Percentiles rank a stretch among this genome's conserved stretches.
Conservation (phyloP, 1,140 invertebrate species). For the Drosophila arawakana region DNA sequence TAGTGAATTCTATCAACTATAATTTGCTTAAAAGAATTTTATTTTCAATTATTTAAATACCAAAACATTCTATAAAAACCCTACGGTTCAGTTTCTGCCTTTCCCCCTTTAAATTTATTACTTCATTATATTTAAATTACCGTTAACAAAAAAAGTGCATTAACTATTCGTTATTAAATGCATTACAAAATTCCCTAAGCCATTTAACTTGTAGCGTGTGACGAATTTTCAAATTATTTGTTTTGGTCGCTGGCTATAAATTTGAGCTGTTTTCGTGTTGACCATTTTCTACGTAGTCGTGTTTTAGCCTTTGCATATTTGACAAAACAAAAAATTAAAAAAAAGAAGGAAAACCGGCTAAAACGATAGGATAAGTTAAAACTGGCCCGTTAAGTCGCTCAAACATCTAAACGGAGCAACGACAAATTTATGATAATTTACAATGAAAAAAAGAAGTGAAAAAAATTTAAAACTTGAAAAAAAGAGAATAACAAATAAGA, state of each 20-base stretch:
- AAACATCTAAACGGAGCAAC: conserved; percentile 63
- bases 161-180: conserved; percentile 3
- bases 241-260: conserved; percentile 66
- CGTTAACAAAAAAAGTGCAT: conserved; percentile 4
- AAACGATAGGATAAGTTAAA: conserved; percentile 34
- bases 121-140: no score
- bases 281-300: conserved; percentile 21
- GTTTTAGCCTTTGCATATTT: conserved; percentile 62
- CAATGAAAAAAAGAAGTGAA: conserved; percentile 48
- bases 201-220: conserved; percentile 60
- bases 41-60: no score
- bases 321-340: conserved; percentile 46
- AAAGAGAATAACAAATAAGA: background rate
- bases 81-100: no score
- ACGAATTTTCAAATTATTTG: conserved; percentile 79
- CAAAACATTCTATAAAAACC: no score
- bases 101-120: no score
- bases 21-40: no score
- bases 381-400: conserved; percentile 10
- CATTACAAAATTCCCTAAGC: background rate
- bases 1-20: no score
- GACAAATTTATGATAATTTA: conserved; percentile 83
- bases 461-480: background rate
- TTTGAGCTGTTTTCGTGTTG: conserved; percentile 67
- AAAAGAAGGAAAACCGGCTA: conserved; percentile 14